Base-by-base conservation (phyloP, 2,113 vertebrate genomes). In the Felis catus region DNA sequence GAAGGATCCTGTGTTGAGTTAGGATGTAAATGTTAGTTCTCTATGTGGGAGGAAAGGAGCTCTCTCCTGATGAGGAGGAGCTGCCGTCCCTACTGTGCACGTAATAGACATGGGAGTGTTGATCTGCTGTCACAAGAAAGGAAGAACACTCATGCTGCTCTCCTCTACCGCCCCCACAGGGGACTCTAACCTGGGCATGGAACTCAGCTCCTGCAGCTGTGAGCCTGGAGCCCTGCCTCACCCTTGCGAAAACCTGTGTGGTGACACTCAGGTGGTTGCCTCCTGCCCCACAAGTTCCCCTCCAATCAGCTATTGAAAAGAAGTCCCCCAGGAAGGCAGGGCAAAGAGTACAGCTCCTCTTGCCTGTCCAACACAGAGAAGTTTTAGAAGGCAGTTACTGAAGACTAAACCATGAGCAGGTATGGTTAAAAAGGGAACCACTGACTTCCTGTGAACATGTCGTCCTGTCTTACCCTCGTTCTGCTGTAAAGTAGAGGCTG, bases 391-490 rank as follows among this genome's bases (percentile, higher is more conserved):
- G 70, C 29, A 18, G 55, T 82, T 15, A 7, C 1, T 16, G 53
- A 61, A 13, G 39, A 5, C 74, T 70, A n/a, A 61, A 13, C 3
- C 11, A 12, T 5, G 15, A 48, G n/a, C n/a, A 58, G 29, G 41
- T 51, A 41, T 19, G 63, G 89, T 74, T 92, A 63, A 82, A 95
- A 83, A 33, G 68, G 95, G 96, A 97, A 94, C 91, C 92, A 5
- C 79, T 53, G 33, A 83, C 91, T 97, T 98, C 97, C 93, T 96
- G 93, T 33, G 33, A 91, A 27, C 53, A 2, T 29, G 27, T 13
- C 31, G 83, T 91, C 45, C 61, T 5, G 68, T 68, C 48, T 87
- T 70, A 48, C 51, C 36, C 68, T 33, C 0, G 31, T 53, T 63
- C 73, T 13, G 74, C n/a, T 21, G 53, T 33, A 1, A 21, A 25